Evolutionary conservation across 2,797 vertebrate species (phyloP), one percentile per base, ranked within the genome.

Genomic region (Cryptoblepharus egeriae): DNA sequence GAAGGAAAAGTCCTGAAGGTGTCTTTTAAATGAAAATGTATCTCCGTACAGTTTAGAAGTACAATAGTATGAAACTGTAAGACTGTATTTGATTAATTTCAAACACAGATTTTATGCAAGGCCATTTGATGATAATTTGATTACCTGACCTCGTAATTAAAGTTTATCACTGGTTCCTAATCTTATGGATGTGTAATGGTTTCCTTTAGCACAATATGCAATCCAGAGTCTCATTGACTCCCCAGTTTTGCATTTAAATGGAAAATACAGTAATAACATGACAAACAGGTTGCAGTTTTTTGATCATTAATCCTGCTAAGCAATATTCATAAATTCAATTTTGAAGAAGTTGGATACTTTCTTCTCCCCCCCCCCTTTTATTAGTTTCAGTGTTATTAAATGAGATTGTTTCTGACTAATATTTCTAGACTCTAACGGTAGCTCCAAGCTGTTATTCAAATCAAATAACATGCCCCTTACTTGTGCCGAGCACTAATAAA

Each of bases 371-470:
- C 45, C 4, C 64, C 70, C 98, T 98, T 98, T 99, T 99, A 99
- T 99, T 99, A 99, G 97, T 99, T 99, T 99, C 97, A 97, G 95
- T 98, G 97, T 99, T 99, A 99, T 99, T 99, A 99, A 99, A 99
- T 98, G 97, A 98, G 98, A 98, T 98, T 98, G 97, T 98, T 99
- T 98, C 98, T 98, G 97, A 97, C 98, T 99, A 98, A 98, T 99
- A 98, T 98, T 98, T 98, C 96, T 93, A 96, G 96, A 94, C 96
- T 97, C 95, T 96, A 93, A 96, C 97, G 96, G 96, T 97, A 97
- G 97, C 98, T 98, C 96, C 95, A 90, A 98, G 97, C 97, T 98
- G 97, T 97, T 99, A 98, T 98, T 99, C 97, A 99, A 99, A 99
- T 99, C 98, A 98, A 99, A 99, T 99, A 99, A 99, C 98, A 98